These are phyloP conservation scores for Euzophera pinguis DNA, from an alignment of 2,888 invertebrate species.

Conservation along the genomic window DNA sequence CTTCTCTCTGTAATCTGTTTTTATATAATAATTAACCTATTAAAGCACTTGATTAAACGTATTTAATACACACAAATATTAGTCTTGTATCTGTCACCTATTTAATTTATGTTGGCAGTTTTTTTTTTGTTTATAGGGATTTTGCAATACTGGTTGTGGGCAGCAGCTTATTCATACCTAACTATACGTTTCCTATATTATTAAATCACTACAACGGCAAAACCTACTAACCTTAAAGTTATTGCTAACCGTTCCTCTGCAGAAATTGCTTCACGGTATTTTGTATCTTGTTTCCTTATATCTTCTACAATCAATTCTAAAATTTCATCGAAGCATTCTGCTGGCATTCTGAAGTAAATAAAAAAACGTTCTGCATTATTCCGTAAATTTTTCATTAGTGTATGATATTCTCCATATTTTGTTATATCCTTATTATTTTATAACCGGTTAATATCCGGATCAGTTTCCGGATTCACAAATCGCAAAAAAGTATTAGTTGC, in stretches of 20 bases:
- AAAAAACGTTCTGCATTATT: slow-evolving; percentile 14
- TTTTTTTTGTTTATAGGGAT: too few species aligned
- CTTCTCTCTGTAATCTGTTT: slow-evolving; percentile 7
- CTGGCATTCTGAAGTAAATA: slow-evolving; percentile 15
- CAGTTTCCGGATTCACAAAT: too few species aligned
- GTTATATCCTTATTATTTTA: too few species aligned
- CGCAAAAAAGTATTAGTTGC: too few species aligned
- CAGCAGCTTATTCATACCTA: too few species aligned
- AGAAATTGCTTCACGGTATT: slow-evolving; percentile 18
- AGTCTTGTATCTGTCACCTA: too few species aligned
- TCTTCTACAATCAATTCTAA: slow-evolving; percentile 14
- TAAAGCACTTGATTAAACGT: slow-evolving; percentile 10
- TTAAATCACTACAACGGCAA: slow-evolving; percentile 5
- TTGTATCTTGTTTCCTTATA: slow-evolving; percentile 20
- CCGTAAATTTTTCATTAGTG: slow-evolving; percentile 15
- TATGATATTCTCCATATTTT: slow-evolving; percentile 13
- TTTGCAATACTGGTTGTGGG: too few species aligned
- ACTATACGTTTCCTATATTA: neutral
- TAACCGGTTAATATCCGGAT: too few species aligned
- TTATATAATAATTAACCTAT: slow-evolving; percentile 11
- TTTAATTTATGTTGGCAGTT: too few species aligned
- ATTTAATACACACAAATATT: slow-evolving; percentile 1
- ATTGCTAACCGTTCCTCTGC: slow-evolving; percentile 19
- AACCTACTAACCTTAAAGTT: slow-evolving; percentile 13
- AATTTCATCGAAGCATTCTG: neutral